Conservation (phyloP, 2,113 vertebrate species). For the Percopsis transmontana region DNA sequence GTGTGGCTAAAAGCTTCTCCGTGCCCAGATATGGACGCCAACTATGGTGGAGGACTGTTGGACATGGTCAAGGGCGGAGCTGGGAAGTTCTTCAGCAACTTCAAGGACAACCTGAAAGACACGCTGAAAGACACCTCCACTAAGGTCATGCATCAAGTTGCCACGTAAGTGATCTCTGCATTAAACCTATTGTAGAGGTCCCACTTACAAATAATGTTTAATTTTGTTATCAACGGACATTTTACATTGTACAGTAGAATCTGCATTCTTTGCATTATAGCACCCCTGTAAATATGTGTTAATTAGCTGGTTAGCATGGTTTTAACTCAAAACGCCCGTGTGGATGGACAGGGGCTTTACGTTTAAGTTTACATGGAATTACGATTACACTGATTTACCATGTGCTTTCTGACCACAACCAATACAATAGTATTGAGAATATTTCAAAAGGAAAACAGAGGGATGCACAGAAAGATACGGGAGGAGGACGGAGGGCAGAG, state of each 20-base stretch:
- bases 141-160: slow-evolving; percentile 96
- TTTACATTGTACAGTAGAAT: too few species aligned
- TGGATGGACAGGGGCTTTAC: too few species aligned
- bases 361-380: too few species aligned
- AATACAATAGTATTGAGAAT: slow-evolving; percentile 10
- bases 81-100: slow-evolving; percentile 96
- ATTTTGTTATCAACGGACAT: too few species aligned
- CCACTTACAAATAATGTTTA: not conserved
- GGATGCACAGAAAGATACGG: not conserved
- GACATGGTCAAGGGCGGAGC: slow-evolving; percentile 99
- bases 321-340: too few species aligned
- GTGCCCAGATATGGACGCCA: slow-evolving; percentile 91
- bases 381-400: too few species aligned
- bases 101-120: slow-evolving; percentile 98
- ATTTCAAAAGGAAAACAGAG: not conserved
- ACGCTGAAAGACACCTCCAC: slow-evolving; percentile 97
- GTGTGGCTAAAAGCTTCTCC: slow-evolving; percentile 73
- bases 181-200: not conserved
- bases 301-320: too few species aligned
- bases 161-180: slow-evolving; percentile 81
- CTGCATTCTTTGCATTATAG: too few species aligned
- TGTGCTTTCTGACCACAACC: not conserved
- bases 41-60: slow-evolving; percentile 90
- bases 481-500: slow-evolving; percentile 23
- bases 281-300: too few species aligned